A percentile compares a stretch with the other conserved stretches of the same genome.
phyloP scores from a whole-genome alignment of 2,113 vertebrate genomes.

The Hystrix brachyura region DNA sequence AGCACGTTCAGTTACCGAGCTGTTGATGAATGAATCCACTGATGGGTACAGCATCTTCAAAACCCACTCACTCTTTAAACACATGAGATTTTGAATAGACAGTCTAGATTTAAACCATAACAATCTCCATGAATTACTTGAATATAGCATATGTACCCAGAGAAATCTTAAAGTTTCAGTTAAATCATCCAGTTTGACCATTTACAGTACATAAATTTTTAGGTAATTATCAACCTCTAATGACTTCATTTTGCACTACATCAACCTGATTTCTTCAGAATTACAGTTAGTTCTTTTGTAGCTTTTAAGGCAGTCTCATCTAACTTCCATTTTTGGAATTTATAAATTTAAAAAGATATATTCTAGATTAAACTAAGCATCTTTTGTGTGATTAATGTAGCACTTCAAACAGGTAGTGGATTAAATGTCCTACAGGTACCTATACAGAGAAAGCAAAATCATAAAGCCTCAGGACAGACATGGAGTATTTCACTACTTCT shows the following conservation, averaged over 20 bases:
- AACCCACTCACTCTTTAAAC: neutral
- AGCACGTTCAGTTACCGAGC: neutral
- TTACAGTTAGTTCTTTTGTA: constrained; percentile 48
- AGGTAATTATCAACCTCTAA: neutral
- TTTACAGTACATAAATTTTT: constrained; percentile 22
- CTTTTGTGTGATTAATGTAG: constrained; percentile 73
- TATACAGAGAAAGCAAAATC: constrained; percentile 59
- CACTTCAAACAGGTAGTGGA: constrained; percentile 69
- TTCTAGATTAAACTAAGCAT: constrained; percentile 71
- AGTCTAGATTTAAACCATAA: neutral
- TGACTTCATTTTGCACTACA: neutral
- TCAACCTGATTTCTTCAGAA: constrained; percentile 6
- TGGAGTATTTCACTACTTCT: constrained; percentile 75
- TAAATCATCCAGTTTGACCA: constrained; percentile 25
- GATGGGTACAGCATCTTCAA: neutral
- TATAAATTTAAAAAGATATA: constrained; percentile 51
- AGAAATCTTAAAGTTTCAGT: constrained; percentile 24
- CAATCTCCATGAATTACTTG: neutral
- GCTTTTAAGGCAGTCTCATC: constrained; percentile 31
- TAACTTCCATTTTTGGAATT: constrained; percentile 66
- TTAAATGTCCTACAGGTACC: constrained; percentile 69
- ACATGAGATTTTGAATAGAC: neutral
- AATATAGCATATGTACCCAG: neutral
- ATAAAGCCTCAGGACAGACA: constrained; percentile 62
- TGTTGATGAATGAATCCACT: neutral